Evolutionary conservation across 2,113 vertebrate species (phyloP).

Genomic region (Oreochromis spilurus): DNA sequence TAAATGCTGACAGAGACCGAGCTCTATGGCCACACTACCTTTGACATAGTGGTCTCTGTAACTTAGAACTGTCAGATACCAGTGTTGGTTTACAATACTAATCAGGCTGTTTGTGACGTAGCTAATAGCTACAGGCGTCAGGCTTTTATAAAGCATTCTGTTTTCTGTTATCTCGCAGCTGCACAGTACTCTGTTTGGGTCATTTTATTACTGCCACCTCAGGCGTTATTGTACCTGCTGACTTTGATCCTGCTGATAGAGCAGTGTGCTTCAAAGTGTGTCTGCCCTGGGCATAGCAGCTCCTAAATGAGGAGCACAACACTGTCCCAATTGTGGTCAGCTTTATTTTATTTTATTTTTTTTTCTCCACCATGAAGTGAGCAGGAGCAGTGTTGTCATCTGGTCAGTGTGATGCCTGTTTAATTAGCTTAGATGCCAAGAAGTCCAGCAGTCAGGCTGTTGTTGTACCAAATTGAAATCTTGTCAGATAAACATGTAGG

Average conservation of each 20-base stretch:
- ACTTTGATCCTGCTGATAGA: slow-evolving; percentile 47
- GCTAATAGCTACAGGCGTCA: not conserved
- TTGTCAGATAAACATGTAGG: not conserved
- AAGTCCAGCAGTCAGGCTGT: not conserved
- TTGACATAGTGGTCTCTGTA: not conserved
- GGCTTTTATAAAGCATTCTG: not conserved
- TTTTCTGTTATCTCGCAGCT: slow-evolving; percentile 20
- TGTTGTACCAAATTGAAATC: not conserved
- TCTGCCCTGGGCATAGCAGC: not conserved
- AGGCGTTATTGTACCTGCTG: slow-evolving; percentile 12
- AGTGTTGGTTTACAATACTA: not conserved
- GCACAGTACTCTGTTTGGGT: not conserved
- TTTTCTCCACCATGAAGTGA: not conserved
- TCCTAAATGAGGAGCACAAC: slow-evolving; percentile 1
- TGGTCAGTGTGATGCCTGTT: not conserved
- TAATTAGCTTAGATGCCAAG: not conserved
- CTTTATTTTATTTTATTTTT: not conserved
- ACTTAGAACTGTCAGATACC: not conserved
- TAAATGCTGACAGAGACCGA: not conserved
- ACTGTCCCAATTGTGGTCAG: not conserved
- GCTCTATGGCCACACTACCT: not conserved
- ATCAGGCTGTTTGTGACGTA: not conserved
- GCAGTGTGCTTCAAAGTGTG: not conserved
- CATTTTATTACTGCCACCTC: slow-evolving; percentile 22
- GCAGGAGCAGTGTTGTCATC: not conserved